phyloP scores from a whole-genome alignment of 2,113 vertebrate species.

The Odocoileus hemionus region DNA sequence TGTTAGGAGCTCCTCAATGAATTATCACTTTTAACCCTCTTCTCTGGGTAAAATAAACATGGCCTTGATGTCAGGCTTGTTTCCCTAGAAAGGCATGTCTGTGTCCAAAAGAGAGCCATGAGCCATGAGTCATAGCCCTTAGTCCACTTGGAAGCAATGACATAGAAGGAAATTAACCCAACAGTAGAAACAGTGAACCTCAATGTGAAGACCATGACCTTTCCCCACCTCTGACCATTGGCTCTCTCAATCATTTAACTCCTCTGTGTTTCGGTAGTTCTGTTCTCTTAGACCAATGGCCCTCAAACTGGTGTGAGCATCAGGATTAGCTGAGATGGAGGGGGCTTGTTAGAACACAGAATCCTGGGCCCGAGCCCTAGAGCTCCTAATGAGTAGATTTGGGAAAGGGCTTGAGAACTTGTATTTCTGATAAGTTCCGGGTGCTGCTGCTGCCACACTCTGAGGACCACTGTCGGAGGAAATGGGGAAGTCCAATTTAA shows the following conservation, averaged over 20 bases:
- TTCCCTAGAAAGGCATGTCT: neutral
- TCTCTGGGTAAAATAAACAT: neutral
- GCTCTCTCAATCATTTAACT: neutral
- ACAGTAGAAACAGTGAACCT: neutral
- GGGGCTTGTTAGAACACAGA: neutral
- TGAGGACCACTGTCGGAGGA: neutral
- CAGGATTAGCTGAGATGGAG: neutral
- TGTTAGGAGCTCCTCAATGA: neutral
- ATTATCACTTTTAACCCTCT: neutral
- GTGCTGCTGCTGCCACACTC: neutral
- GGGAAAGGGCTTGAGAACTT: neutral
- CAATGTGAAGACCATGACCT: neutral
- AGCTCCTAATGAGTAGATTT: neutral
- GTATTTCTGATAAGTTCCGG: neutral
- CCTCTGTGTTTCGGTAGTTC: neutral
- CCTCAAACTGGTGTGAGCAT: neutral
- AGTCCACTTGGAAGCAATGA: neutral
- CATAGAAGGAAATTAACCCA: neutral
- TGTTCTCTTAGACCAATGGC: neutral
- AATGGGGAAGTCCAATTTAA: neutral
- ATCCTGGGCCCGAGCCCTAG: neutral
- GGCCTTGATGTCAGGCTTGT: neutral
- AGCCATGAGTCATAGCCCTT: neutral
- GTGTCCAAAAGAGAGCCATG: neutral
- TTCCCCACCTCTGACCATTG: neutral